These are phyloP conservation scores for Nycticebus coucang DNA, from an alignment of 2,113 vertebrate species.

Conservation along the genomic window DNA sequence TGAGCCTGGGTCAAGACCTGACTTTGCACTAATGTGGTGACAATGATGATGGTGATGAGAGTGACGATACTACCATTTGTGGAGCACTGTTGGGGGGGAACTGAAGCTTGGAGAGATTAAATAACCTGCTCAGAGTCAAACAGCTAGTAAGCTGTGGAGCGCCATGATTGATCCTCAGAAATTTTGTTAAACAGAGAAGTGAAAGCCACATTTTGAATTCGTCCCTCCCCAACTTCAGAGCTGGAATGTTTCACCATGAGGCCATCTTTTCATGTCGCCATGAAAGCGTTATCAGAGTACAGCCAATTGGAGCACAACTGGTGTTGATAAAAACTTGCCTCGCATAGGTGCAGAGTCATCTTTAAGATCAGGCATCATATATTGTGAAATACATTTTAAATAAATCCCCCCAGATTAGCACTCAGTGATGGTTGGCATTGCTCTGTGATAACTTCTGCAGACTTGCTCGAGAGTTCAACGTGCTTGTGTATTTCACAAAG, in stretches of 20 bases:
- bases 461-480: rapidly evolving
- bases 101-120: neutral
- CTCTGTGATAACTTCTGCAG: rapidly evolving
- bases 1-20: neutral
- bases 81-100: neutral
- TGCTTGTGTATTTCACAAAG: rapidly evolving
- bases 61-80: neutral
- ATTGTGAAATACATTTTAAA: neutral
- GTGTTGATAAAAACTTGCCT: neutral
- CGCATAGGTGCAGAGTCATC: neutral
- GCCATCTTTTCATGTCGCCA: neutral
- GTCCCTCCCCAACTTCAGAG: neutral
- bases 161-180: neutral
- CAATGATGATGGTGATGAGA: no score
- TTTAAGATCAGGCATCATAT: neutral
- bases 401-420: neutral
- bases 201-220: neutral
- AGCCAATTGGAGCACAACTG: neutral
- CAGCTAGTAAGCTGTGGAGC: neutral
- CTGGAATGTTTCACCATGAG: neutral
- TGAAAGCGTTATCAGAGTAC: neutral
- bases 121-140: neutral
- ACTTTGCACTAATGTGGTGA: neutral
- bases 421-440: neutral
- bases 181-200: neutral